Evolutionary conservation across 2,797 vertebrate genomes (phyloP).

Genomic region (Enteromius paludinosus): DNA sequence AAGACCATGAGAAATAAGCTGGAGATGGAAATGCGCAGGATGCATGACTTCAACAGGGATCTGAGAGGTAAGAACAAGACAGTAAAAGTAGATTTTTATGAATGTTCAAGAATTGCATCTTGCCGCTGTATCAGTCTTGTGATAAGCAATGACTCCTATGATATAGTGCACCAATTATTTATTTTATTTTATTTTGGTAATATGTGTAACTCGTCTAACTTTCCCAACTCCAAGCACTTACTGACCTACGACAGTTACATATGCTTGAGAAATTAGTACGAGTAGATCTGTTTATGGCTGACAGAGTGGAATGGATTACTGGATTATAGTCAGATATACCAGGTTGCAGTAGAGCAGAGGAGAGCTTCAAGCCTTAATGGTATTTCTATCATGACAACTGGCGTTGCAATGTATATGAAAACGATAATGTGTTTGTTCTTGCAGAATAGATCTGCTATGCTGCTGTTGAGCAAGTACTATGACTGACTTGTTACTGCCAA

Average conservation of each 20-base stretch:
- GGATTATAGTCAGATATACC: background rate
- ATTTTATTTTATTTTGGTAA: background rate
- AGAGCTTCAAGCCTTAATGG: background rate
- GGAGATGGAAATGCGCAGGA: conserved; percentile 93
- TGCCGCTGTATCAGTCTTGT: background rate
- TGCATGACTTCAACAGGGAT: conserved; percentile 98
- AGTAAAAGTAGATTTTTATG: too few species aligned
- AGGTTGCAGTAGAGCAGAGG: background rate
- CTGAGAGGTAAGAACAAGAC: conserved; percentile 85
- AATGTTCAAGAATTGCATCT: background rate
- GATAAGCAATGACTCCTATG: background rate
- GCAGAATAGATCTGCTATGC: background rate
- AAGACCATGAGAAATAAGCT: conserved; percentile 99
- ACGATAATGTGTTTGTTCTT: background rate
- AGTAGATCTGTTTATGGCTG: background rate
- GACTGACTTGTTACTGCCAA: too few species aligned
- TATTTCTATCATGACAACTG: background rate
- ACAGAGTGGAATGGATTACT: background rate
- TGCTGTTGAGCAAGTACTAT: background rate
- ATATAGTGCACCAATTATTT: background rate
- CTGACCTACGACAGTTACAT: too few species aligned
- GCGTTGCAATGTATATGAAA: background rate
- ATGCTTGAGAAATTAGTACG: background rate
- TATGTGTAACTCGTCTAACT: too few species aligned
- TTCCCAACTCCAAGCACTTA: too few species aligned